Evolutionary conservation across 2,113 vertebrate genomes (phyloP), one percentile per base, ranked within the genome.

Genomic region (Zosterops hypoxanthus): DNA sequence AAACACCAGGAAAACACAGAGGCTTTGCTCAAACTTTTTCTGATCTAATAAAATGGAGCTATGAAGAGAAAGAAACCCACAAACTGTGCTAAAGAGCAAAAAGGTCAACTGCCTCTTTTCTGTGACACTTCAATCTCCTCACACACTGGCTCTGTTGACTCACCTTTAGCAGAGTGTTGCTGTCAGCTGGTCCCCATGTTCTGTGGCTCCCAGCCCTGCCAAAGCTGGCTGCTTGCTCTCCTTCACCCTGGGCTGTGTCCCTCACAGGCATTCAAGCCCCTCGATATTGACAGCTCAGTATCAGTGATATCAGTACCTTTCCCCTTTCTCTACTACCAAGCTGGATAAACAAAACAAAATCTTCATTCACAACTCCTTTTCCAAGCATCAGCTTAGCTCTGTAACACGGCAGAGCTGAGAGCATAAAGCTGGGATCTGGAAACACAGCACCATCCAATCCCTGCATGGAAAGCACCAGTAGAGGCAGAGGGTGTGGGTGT

Each of bases 291-390:
- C 64, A 75, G 47, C 31, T 86, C 52, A 31, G 6, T 52, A 41
- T 12, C 0, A 0, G 28, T 5, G 4, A 31, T 13, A 34, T 4
- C 12, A 29, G 15, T 8, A 78, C n/a, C 34, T 75, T 47, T 47
- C 22, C 26, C 29, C 18, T 78, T 60, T 72, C 59, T 86, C 28
- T 52, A 9, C 41, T 69, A 89, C 46, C 50, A 44, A 26, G 31
- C 31, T 66, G n/a, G 19, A 73, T 26, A 52, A 88, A 63, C 15
- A 7, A n/a, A 86, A 66, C 8, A 47, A 61, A 56, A 44, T 47
- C 19, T 87, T 72, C 59, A 24, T 29, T 39, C 42, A 78, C 47
- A 81, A 56, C 12, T 75, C 14, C 53, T 82, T 86, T 88, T 49
- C 56, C 31, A 55, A 55, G 31, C 33, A 33, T 63, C 47, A 29